A percentile compares a stretch with the other conserved stretches of the same genome.
Conservation (phyloP, 1,140 invertebrate genomes). For the Lasaia peninsularis region DNA sequence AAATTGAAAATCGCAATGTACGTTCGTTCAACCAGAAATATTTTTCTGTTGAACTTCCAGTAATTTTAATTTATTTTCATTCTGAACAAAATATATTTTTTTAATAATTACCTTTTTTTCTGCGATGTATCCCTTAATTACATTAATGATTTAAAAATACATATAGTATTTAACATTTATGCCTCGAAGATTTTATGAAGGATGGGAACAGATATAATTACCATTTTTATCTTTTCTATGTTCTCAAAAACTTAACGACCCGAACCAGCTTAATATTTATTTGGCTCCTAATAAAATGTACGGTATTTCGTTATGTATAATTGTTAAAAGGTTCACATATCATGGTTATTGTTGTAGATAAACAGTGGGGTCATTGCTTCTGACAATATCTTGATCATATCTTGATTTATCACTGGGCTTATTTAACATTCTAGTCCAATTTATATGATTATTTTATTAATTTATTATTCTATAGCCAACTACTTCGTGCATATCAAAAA, state of each 20-base stretch:
- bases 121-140: too few relatives aligned
- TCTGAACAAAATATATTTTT: too few relatives aligned
- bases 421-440: neutral
- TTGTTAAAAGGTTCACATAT: slow-evolving; percentile 9
- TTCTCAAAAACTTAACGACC: slow-evolving; percentile 10
- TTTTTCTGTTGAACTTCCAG: too few relatives aligned
- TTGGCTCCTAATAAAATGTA: slow-evolving; percentile 5
- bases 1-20: neutral
- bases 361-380: slow-evolving; percentile 33
- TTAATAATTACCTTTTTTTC: too few relatives aligned
- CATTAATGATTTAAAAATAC: neutral
- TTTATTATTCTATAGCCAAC: neutral
- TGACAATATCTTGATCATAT: slow-evolving; percentile 40
- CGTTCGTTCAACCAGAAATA: neutral
- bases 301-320: slow-evolving; percentile 7
- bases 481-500: neutral
- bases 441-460: neutral
- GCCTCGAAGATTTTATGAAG: slow-evolving; percentile 9
- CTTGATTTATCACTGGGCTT: slow-evolving; percentile 28
- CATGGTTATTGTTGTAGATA: slow-evolving; percentile 7
- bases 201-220: neutral
- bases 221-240: slow-evolving; percentile 7
- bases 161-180: slow-evolving; percentile 1
- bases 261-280: slow-evolving; percentile 6
- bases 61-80: too few relatives aligned